Evolutionary conservation across 2,113 vertebrate genomes (phyloP), one percentile per base, ranked within the genome.

Genomic region (Aleadryas rufinucha): DNA sequence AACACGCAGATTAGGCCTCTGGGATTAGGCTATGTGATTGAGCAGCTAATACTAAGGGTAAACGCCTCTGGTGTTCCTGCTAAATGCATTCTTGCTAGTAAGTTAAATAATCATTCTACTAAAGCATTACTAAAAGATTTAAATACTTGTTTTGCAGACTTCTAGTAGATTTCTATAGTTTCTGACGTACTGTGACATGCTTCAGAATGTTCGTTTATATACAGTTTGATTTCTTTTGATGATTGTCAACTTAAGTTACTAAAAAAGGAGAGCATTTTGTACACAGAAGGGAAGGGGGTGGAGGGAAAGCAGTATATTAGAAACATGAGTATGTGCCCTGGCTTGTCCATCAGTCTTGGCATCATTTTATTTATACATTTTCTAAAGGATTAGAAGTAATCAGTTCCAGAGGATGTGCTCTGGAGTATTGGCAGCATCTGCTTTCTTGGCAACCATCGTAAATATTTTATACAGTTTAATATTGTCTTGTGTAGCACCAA

Each of bases 231-330:
- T 98, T 97, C 91, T 96, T 98, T 97, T 97, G 97, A 97, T 93
- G 95, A 98, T 95, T 98, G 98, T 98, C 97, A 97, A 96, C 91
- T 98, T 97, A 91, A 84, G 97, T 98, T 98, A 97, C 97, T 95
- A 87, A 87, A 96, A 84, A 96, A 87, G 66, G 93, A 95, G 95
- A 96, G 89, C 69, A 93, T 95, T 98, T 97, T 97, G 95, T 97
- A 95, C 96, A 79, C 86, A 94, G 93, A 87, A 72, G 4, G 39
- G 72, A 59, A 87, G 52, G 66, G 89, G 76, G 52, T 54, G 49
- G 81, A 88, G 24, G 61, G 71, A 90, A 81, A 74, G 18, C 24
- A 45, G 84, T 94, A 95, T 94, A 91, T 97, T 97, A 95, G 97
- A 98, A 98, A 98, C 95, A 94, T 94, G 97, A 98, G 97, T 95